phyloP scores from a whole-genome alignment of 2,888 invertebrate species.

The Steinernema carpocapsae region DNA sequence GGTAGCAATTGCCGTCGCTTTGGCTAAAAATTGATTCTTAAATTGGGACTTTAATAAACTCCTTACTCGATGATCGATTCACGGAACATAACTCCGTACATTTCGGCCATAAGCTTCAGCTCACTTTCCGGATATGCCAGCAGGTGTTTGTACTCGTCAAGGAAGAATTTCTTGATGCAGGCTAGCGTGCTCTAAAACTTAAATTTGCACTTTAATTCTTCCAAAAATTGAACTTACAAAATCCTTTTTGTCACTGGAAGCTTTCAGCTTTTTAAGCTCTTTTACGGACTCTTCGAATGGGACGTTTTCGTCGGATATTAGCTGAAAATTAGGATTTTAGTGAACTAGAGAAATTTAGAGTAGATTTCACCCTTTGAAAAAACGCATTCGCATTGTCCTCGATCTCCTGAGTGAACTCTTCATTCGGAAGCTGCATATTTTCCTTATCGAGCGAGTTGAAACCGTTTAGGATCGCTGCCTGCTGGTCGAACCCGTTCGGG shows the following conservation, averaged over 20 bases:
- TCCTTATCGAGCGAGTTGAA: conserved; percentile 18
- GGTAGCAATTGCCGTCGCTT: conserved; percentile 48
- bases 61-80: conserved; percentile 71
- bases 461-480: not conserved
- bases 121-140: conserved; percentile 98
- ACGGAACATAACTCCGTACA: conserved; percentile 82
- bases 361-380: not conserved
- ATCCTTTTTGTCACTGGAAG: conserved; percentile 85
- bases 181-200: conserved; percentile 77
- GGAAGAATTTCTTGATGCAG: conserved; percentile 94
- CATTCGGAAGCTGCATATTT: conserved; percentile 36
- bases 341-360: not conserved
- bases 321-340: conserved; percentile 72
- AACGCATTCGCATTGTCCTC: conserved; percentile 92
- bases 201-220: too few relatives aligned
- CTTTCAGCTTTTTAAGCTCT: conserved; percentile 90
- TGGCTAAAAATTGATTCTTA: conserved; percentile 51
- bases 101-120: conserved; percentile 91
- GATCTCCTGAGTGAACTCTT: conserved; percentile 75
- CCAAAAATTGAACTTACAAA: not conserved
- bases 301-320: conserved; percentile 80
- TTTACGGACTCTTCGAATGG: conserved; percentile 94
- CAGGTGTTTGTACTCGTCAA: conserved; percentile 97
- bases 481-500: conserved; percentile 40
- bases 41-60: not conserved